These are phyloP conservation scores for Masticophis lateralis DNA, from an alignment of 2,797 vertebrate species.

Conservation along the genomic window DNA sequence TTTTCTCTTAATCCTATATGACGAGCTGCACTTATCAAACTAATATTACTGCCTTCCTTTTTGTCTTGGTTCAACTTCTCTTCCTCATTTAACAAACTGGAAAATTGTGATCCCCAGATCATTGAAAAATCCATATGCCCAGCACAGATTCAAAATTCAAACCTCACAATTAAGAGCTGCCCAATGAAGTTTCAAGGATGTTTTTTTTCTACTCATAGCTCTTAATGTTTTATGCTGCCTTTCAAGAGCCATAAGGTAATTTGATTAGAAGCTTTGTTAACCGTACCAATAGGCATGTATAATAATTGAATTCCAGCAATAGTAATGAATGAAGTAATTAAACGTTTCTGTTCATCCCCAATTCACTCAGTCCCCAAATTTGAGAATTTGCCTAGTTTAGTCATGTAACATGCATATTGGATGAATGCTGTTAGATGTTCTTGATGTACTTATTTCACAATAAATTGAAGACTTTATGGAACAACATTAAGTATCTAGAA, in stretches of 20 bases:
- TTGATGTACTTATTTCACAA: not conserved
- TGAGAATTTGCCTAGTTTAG: constrained; percentile 3
- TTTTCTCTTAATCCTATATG: not conserved
- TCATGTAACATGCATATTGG: not conserved
- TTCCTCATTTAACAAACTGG: not conserved
- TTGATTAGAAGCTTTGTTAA: not conserved
- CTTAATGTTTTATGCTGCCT: constrained; percentile 1
- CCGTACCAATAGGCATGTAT: not conserved
- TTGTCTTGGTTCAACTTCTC: not conserved
- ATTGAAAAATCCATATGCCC: not conserved
- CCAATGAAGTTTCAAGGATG: not conserved
- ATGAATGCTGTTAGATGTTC: not conserved
- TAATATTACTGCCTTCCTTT: not conserved
- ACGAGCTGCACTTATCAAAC: not conserved
- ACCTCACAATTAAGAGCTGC: not conserved
- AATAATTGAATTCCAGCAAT: not conserved
- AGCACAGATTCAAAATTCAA: not conserved
- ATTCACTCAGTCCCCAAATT: not conserved
- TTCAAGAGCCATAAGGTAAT: not conserved
- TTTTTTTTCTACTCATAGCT: not conserved
- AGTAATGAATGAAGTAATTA: not conserved
- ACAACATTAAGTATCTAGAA: not conserved
- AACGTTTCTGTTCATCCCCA: not conserved
- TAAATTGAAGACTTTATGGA: not conserved
- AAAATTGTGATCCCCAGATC: not conserved